Evolutionary conservation across 2,113 vertebrate species (phyloP).

Genomic region (Oriolus oriolus): DNA sequence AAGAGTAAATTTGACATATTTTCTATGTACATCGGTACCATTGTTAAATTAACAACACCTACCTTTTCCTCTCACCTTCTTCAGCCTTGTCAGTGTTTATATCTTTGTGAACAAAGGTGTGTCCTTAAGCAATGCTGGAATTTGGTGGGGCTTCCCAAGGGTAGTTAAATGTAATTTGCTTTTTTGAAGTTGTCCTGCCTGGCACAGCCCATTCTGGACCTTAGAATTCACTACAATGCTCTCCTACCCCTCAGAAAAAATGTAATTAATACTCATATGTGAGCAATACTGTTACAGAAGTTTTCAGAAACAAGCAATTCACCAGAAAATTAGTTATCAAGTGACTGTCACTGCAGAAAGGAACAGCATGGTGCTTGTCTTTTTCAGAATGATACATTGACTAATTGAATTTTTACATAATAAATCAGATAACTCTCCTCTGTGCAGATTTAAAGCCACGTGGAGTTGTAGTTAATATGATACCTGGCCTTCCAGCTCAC

Average conservation of each 20-base stretch:
- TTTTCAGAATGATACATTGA: not conserved
- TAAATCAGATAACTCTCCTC: not conserved
- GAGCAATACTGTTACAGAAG: not conserved
- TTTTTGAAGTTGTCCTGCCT: not conserved
- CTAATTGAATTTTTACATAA: not conserved
- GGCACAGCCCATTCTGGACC: not conserved
- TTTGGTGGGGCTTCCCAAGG: not conserved
- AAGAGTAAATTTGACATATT: not conserved
- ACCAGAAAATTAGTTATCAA: not conserved
- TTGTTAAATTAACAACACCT: not conserved
- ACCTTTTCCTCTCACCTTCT: not conserved
- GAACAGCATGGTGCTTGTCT: not conserved
- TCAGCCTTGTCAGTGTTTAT: not conserved
- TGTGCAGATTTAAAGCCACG: slow-evolving; percentile 86
- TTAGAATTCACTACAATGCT: not conserved
- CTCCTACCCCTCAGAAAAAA: not conserved
- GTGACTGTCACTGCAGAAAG: not conserved
- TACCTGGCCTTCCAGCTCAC: slow-evolving; percentile 86
- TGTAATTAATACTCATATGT: not conserved
- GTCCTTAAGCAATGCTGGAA: not conserved
- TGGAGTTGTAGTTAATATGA: slow-evolving; percentile 91
- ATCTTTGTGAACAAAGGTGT: not conserved
- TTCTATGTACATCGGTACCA: not conserved
- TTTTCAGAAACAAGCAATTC: not conserved
- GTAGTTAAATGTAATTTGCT: not conserved